Conservation (phyloP, 2,113 vertebrate species). For the Chloropsis cyanopogon region DNA sequence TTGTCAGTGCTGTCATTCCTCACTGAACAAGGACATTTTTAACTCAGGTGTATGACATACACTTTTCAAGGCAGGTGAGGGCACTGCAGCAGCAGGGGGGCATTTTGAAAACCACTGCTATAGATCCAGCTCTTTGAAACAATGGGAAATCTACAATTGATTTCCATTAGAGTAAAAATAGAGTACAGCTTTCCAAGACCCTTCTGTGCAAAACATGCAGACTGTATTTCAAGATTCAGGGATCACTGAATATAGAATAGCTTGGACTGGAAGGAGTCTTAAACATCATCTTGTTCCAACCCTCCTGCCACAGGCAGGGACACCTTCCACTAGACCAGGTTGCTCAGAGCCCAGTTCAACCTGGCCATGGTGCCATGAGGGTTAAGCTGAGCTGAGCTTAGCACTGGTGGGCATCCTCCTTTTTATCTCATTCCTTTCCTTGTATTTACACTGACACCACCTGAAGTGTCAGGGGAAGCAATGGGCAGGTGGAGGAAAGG, state of each 20-base stretch:
- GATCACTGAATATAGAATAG: background rate
- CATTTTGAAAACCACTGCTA: background rate
- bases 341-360: background rate
- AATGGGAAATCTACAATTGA: background rate
- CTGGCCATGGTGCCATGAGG: background rate
- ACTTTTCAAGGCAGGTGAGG: background rate
- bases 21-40: background rate
- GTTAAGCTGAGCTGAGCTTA: background rate
- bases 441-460: background rate
- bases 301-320: background rate
- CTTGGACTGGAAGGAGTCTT: background rate
- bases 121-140: background rate
- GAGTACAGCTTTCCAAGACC: background rate
- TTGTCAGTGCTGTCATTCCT: background rate
- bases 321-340: background rate
- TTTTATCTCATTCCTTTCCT: background rate
- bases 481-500: background rate
- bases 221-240: background rate
- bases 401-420: background rate
- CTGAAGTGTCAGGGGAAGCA: background rate
- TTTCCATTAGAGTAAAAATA: background rate
- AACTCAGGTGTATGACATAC: rapidly evolving
- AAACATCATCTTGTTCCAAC: background rate
- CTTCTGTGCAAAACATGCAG: background rate
- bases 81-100: background rate